These are phyloP conservation scores for Hydra vulgaris DNA, from an alignment of 30 jellyfish, hydroid and myxozoan species.

Conservation along the genomic window DNA sequence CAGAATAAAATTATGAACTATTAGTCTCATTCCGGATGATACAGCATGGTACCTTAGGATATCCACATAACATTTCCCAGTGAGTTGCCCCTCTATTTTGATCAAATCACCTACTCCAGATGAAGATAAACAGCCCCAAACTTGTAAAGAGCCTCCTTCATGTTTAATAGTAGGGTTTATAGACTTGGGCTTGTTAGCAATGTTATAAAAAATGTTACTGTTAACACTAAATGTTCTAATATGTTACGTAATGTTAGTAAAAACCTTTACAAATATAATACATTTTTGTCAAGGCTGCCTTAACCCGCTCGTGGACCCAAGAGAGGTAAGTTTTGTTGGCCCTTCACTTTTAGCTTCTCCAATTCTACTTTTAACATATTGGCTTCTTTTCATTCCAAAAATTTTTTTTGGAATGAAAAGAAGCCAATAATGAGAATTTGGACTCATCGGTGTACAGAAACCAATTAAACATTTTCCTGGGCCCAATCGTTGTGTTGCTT, in stretches of 20 bases:
- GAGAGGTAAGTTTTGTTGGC: too few relatives aligned
- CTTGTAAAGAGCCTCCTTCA: not conserved
- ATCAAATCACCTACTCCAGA: not conserved
- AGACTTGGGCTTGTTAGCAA: not conserved
- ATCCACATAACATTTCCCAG: not conserved
- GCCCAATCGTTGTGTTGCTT: not conserved
- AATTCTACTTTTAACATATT: not conserved
- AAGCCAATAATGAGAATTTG: not conserved
- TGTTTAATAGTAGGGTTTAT: not conserved
- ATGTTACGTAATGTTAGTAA: too few relatives aligned
- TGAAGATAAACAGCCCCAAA: not conserved
- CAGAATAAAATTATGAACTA: not conserved
- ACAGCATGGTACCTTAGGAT: not conserved
- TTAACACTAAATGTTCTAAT: too few relatives aligned
- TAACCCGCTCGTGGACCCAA: too few relatives aligned
- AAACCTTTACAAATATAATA: too few relatives aligned
- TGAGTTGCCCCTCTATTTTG: not conserved
- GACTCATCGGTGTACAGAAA: not conserved
- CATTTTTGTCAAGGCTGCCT: too few relatives aligned
- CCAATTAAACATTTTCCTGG: not conserved
- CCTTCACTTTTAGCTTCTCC: not conserved
- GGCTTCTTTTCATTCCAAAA: not conserved
- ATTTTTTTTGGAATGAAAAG: not conserved
- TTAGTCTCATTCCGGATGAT: not conserved
- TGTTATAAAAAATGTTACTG: too few relatives aligned